Percentiles rank a stretch among this genome's conserved stretches.
Evolutionary conservation across 2,113 vertebrate species (phyloP).

Genomic region (Caretta caretta): DNA sequence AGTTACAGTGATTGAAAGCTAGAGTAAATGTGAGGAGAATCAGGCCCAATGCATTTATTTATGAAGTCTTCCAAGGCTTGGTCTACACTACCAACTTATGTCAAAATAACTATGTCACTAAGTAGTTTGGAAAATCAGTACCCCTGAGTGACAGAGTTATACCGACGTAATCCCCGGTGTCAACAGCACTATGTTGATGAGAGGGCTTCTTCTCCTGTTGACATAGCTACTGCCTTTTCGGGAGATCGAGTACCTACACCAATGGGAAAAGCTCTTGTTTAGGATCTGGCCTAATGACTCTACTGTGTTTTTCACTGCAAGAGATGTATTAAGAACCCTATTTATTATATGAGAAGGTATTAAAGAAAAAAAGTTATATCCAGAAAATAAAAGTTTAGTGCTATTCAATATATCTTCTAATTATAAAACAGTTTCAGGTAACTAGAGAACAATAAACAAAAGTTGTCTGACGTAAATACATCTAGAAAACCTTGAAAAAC

Average conservation of each 20-base stretch:
- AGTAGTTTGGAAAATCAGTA: not conserved
- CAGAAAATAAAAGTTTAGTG: fast-evolving
- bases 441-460: fast-evolving
- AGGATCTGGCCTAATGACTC: fast-evolving
- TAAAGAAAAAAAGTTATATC: not conserved
- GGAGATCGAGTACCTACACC: not conserved
- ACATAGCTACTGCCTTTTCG: no score
- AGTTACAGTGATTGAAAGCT: not conserved
- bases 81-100: not conserved
- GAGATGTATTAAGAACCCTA: not conserved
- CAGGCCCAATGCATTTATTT: not conserved
- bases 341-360: not conserved
- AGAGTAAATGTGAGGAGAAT: not conserved
- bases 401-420: not conserved
- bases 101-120: not conserved
- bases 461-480: not conserved
- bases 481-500: not conserved
- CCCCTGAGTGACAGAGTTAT: not conserved
- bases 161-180: no score
- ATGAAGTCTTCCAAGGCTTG: not conserved
- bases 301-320: not conserved
- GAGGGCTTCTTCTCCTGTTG: not conserved
- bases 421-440: not conserved
- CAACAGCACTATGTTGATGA: not conserved
- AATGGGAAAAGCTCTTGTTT: not conserved